These are phyloP conservation scores for Melieria crassipennis DNA, from an alignment of 2,888 invertebrate species.

Conservation along the genomic window DNA sequence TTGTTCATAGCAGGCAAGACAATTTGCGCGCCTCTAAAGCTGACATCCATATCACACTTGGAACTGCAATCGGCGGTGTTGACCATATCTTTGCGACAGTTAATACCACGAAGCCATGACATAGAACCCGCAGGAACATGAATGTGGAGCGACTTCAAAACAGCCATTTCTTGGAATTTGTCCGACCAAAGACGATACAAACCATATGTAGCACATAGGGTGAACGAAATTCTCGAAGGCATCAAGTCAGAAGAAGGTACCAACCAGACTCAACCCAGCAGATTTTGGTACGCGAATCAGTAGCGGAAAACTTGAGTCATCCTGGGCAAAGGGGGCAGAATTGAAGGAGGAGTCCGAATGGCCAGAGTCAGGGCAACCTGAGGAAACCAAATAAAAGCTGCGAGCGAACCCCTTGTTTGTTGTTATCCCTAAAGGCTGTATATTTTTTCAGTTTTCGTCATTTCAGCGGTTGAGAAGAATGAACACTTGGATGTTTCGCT, in stretches of 20 bases:
- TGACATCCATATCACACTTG: slow-evolving; percentile 31
- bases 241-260: slow-evolving; percentile 11
- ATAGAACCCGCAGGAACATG: not conserved
- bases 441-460: slow-evolving; percentile 23
- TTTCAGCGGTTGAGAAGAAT: slow-evolving; percentile 21
- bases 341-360: slow-evolving; percentile 24
- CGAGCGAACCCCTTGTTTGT: slow-evolving; percentile 12
- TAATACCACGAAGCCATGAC: slow-evolving; percentile 18
- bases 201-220: slow-evolving; percentile 44
- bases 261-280: slow-evolving; percentile 31
- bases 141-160: slow-evolving; percentile 38
- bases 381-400: slow-evolving; percentile 20
- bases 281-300: slow-evolving; percentile 38
- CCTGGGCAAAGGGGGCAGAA: slow-evolving; percentile 31
- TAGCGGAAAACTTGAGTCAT: slow-evolving; percentile 23
- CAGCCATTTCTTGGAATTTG: slow-evolving; percentile 35
- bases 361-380: slow-evolving; percentile 14
- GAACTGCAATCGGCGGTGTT: slow-evolving; percentile 35
- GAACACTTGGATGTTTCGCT: slow-evolving; percentile 18
- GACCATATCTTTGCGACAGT: slow-evolving; percentile 18
- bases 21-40: slow-evolving; percentile 25
- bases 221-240: slow-evolving; percentile 35
- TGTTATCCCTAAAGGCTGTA: not conserved
- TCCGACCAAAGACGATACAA: slow-evolving; percentile 38
- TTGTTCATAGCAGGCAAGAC: slow-evolving; percentile 30